phyloP scores from a whole-genome alignment of 2,113 vertebrate species.

The Datnioides undecimradiatus region DNA sequence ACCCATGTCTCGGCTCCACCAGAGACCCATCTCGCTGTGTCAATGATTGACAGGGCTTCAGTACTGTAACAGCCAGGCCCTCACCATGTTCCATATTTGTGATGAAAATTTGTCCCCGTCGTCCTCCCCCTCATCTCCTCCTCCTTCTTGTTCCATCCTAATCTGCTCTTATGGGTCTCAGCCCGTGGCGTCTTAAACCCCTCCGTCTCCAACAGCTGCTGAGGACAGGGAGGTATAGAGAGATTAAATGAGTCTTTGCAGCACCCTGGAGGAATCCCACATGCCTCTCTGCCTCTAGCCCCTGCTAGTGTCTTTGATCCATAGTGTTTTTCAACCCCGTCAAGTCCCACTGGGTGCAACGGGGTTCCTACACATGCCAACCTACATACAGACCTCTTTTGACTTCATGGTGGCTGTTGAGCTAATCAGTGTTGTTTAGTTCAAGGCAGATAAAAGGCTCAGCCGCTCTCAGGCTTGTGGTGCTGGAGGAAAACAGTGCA shows the following conservation, averaged over 20 bases:
- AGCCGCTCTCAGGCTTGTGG: constrained; percentile 24
- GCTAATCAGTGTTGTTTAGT: constrained; percentile 47
- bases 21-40: constrained; percentile 16
- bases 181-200: constrained; percentile 74
- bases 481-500: constrained; percentile 39
- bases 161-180: constrained; percentile 78
- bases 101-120: constrained; percentile 44
- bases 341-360: constrained; percentile 24
- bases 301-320: constrained; percentile 73
- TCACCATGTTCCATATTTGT: constrained; percentile 53
- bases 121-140: constrained; percentile 42
- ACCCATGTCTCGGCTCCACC: background rate
- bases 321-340: constrained; percentile 52
- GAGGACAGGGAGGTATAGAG: constrained; percentile 73
- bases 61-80: constrained; percentile 27
- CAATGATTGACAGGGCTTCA: constrained; percentile 53
- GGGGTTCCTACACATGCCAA: constrained; percentile 62
- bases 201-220: constrained; percentile 78
- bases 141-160: constrained; percentile 66
- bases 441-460: constrained; percentile 50
- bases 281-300: constrained; percentile 62
- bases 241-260: constrained; percentile 78
- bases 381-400: constrained; percentile 47
- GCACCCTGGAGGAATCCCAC: constrained; percentile 70
- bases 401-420: constrained; percentile 43